Percentiles rank a stretch among this genome's conserved stretches.
These are phyloP conservation scores for Lota lota DNA, from an alignment of 2,113 vertebrate genomes.

Conservation along the genomic window DNA sequence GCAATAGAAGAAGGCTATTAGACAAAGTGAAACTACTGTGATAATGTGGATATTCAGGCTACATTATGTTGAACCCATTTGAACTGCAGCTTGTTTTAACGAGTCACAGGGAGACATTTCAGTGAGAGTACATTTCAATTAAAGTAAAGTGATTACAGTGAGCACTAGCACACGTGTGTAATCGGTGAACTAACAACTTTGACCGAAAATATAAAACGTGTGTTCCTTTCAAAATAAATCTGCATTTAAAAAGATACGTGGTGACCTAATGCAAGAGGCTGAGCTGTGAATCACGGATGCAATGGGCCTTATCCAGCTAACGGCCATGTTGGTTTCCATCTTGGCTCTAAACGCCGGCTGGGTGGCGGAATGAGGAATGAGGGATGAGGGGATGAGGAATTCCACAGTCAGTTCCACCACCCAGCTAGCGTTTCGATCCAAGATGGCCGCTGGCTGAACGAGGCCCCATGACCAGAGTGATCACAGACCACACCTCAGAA, in stretches of 20 bases:
- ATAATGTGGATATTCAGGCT: constrained; percentile 25
- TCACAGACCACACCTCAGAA: background rate
- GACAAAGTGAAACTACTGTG: constrained; percentile 15
- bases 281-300: too few species aligned
- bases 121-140: background rate
- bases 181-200: background rate
- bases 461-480: background rate
- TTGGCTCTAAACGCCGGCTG: background rate
- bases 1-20: constrained; percentile 20
- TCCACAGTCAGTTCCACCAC: background rate
- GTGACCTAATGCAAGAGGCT: too few species aligned
- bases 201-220: too few species aligned
- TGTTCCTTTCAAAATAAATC: too few species aligned
- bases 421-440: background rate
- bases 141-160: background rate
- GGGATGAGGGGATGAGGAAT: background rate
- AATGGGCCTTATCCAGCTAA: background rate
- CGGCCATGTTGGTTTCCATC: background rate
- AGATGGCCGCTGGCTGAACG: background rate
- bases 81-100: background rate
- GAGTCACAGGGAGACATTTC: constrained; percentile 9
- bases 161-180: background rate
- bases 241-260: too few species aligned
- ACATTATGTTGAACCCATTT: constrained; percentile 23
- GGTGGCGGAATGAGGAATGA: too few species aligned